A percentile compares a stretch with the other conserved stretches of the same genome.
These are phyloP conservation scores for Didymodactylos carnosus DNA, from an alignment of 2,888 invertebrate species.

Conservation along the genomic window DNA sequence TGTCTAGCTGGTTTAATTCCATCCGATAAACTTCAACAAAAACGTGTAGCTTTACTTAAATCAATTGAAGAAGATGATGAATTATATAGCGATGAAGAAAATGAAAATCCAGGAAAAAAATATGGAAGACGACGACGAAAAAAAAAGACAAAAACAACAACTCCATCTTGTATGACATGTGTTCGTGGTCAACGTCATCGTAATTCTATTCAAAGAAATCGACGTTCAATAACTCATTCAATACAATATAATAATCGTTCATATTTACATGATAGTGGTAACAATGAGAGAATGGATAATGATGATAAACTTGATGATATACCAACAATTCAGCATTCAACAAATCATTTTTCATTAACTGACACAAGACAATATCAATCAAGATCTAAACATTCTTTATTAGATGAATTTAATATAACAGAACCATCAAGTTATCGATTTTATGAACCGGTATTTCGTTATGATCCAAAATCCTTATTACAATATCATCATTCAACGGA, in stretches of 20 bases:
- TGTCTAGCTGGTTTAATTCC: neutral
- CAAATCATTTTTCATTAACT: neutral
- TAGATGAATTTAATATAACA: neutral
- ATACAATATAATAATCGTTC: neutral
- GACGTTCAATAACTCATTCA: neutral
- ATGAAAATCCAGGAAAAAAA: no score
- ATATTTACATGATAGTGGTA: neutral
- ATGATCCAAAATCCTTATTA: neutral
- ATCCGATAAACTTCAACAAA: conserved; percentile 17
- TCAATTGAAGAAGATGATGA: neutral
- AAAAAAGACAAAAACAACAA: neutral
- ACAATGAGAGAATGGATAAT: no score
- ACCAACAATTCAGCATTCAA: neutral
- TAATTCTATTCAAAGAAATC: no score
- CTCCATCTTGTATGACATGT: neutral
- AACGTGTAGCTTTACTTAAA: neutral
- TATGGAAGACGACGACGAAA: no score
- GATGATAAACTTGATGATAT: no score
- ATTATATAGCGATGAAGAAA: neutral
- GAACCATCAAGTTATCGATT: neutral
- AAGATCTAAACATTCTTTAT: neutral
- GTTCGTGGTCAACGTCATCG: no score
- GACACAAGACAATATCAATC: neutral
- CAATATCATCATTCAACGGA: neutral
- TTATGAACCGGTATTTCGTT: neutral